phyloP scores from a whole-genome alignment of 2,888 invertebrate genomes.

The Ophioninae sp. region DNA sequence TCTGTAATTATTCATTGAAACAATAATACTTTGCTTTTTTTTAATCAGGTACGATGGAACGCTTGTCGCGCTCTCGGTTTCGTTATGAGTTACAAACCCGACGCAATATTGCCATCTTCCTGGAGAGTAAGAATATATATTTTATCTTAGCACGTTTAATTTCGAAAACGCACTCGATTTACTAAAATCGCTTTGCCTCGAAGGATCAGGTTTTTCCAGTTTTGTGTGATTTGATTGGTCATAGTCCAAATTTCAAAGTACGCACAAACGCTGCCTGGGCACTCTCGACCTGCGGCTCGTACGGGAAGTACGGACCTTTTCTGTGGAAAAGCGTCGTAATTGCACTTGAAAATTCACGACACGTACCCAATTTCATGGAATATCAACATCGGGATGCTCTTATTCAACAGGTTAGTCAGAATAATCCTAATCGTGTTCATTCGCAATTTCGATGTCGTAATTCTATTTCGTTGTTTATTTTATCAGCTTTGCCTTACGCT shows the following conservation, averaged over 20 bases:
- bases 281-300: constrained; percentile 85
- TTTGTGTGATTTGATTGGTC: constrained; percentile 86
- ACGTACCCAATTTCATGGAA: constrained; percentile 91
- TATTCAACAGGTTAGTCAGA: constrained; percentile 87
- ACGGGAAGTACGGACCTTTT: constrained; percentile 84
- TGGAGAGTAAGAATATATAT: constrained; percentile 80
- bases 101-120: constrained; percentile 76
- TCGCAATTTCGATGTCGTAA: neutral
- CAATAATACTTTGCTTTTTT: constrained; percentile 46
- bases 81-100: constrained; percentile 84
- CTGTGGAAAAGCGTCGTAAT: constrained; percentile 88
- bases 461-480: constrained; percentile 27
- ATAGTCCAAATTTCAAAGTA: constrained; percentile 93
- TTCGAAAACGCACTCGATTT: constrained; percentile 57
- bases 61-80: constrained; percentile 94
- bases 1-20: too few species aligned
- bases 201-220: constrained; percentile 86
- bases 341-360: constrained; percentile 89
- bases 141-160: constrained; percentile 75
- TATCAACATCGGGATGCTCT: constrained; percentile 93
- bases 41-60: constrained; percentile 89
- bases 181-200: constrained; percentile 46
- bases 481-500: constrained; percentile 89
- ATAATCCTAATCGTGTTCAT: constrained; percentile 14
- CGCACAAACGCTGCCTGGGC: constrained; percentile 93